Evolutionary conservation across 2,888 invertebrate species (phyloP).

Genomic region (Chelonus formosanus): DNA sequence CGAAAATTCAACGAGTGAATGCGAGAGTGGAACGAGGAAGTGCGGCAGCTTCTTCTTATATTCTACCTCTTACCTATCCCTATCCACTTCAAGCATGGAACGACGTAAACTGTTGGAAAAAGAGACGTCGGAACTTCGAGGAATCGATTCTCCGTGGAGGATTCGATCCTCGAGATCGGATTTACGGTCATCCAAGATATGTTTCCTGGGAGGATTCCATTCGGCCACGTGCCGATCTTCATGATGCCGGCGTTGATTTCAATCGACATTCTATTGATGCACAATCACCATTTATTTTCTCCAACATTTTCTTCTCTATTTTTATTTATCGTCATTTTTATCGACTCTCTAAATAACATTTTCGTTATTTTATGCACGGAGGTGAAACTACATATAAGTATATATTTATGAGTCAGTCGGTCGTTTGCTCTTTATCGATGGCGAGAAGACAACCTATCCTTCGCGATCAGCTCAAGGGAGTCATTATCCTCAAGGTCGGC

Average conservation of each 20-base stretch:
- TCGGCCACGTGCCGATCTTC: constrained; percentile 28
- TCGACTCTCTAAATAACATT: too few relatives aligned
- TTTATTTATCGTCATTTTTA: neutral
- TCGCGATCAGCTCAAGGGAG: constrained; percentile 18
- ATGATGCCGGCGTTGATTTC: constrained; percentile 17
- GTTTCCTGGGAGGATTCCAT: constrained; percentile 15
- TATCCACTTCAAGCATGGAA: neutral
- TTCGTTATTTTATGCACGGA: neutral
- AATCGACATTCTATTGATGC: constrained; percentile 17
- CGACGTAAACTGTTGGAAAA: constrained; percentile 19
- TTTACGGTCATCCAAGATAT: constrained; percentile 16
- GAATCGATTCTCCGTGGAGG: constrained; percentile 21
- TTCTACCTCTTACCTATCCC: constrained; percentile 16
- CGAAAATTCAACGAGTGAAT: constrained; percentile 33
- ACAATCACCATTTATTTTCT: constrained; percentile 7
- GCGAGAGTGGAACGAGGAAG: constrained; percentile 41
- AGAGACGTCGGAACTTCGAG: constrained; percentile 21
- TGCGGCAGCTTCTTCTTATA: constrained; percentile 24
- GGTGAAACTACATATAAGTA: constrained; percentile 8
- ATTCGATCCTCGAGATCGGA: constrained; percentile 26
- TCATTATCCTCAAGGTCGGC: constrained; percentile 18
- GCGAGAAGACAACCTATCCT: constrained; percentile 21
- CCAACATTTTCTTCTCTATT: neutral
- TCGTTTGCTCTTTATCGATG: constrained; percentile 24
- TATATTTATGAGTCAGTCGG: constrained; percentile 22